Conservation (phyloP, 1,140 invertebrate genomes). For the Ectropis grisescens region DNA sequence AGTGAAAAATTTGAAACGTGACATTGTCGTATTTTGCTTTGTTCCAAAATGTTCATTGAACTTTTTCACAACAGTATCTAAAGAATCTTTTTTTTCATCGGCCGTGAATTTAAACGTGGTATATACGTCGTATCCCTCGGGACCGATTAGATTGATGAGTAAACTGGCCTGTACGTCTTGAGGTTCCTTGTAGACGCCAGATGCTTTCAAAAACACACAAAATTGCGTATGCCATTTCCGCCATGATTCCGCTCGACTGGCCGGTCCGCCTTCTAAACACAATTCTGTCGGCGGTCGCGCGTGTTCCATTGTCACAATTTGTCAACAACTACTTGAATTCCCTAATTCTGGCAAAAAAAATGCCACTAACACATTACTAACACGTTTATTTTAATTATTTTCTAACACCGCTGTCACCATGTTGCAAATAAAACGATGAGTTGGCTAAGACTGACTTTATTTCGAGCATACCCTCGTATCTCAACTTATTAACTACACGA, state of each 20-base stretch:
- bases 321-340: no score
- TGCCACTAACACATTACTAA: no score
- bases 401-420: constrained; percentile 4
- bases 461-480: no score
- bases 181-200: constrained; percentile 10
- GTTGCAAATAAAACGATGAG: not conserved
- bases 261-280: constrained; percentile 7
- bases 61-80: constrained; percentile 6
- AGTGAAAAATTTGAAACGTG: constrained; percentile 10
- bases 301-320: constrained; percentile 8
- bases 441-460: not conserved
- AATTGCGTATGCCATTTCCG: constrained; percentile 14
- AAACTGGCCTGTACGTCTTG: constrained; percentile 9
- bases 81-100: constrained; percentile 6
- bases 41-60: constrained; percentile 13
- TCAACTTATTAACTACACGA: no score
- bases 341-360: no score
- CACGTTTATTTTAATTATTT: no score
- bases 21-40: constrained; percentile 11
- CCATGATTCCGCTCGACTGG: constrained; percentile 7
- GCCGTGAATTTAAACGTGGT: constrained; percentile 5
- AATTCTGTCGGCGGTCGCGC: constrained; percentile 11
- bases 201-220: constrained; percentile 11
- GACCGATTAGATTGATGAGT: constrained; percentile 7
- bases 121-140: constrained; percentile 7